phyloP scores from a whole-genome alignment of 2,113 vertebrate genomes.

The Parus major region DNA sequence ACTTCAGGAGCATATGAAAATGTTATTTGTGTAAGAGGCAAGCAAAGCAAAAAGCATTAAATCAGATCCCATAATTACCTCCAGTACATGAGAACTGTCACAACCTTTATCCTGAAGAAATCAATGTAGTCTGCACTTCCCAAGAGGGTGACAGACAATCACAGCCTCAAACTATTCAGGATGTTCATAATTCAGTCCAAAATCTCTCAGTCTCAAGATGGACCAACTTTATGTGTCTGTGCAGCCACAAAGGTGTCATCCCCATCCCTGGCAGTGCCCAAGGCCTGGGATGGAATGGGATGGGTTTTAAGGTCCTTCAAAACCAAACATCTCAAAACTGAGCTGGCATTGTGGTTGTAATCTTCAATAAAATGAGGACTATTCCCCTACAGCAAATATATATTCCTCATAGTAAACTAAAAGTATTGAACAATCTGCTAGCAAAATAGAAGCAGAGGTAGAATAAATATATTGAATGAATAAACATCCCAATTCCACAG shows the following conservation, averaged over 20 bases:
- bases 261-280: background rate
- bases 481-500: background rate
- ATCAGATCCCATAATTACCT: background rate
- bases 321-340: background rate
- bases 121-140: background rate
- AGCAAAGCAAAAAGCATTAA: background rate
- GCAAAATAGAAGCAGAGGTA: background rate
- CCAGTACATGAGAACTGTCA: background rate
- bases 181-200: background rate
- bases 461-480: background rate
- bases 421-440: background rate
- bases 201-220: background rate
- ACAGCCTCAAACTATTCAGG: background rate
- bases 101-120: background rate
- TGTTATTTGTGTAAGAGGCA: background rate
- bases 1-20: background rate
- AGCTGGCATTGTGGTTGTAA: background rate
- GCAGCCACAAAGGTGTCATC: background rate
- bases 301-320: background rate
- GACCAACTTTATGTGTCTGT: accelerated
- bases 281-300: background rate
- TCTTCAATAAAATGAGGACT: background rate
- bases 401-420: background rate
- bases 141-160: background rate
- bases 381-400: background rate